Base-by-base conservation (phyloP, 2,888 invertebrate genomes). In the Gisinianus flammeolus region DNA sequence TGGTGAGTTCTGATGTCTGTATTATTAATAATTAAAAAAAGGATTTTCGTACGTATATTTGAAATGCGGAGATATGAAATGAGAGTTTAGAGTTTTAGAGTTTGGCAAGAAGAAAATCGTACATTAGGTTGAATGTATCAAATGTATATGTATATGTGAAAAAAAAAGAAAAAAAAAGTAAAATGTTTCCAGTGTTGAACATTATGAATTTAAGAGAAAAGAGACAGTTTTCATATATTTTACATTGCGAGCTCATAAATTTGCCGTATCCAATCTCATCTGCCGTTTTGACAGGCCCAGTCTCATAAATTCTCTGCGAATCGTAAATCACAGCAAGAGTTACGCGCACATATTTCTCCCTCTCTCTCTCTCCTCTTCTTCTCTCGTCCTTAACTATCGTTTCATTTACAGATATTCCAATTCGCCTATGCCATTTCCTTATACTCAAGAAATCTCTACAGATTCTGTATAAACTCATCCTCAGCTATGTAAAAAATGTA, bases 331-430 rank as follows among this genome's bases (percentile, higher is more conserved):
- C 58, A 24, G 35, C 26, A 62, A 24, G 54, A 72, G 62, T 28
- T 72, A 54, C 62, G 58, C 33, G 30, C 58, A 68, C 68, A 68
- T 52, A 70, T 73, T 75, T 80, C 78, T 58, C 80, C 68, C 78
- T 80, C 80, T n/a, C n/a, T n/a, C n/a, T n/a, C n/a, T n/a, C n/a
- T n/a, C n/a, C n/a, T n/a, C n/a, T n/a, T n/a, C n/a, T n/a, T n/a
- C n/a, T n/a, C n/a, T n/a, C n/a, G n/a, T n/a, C n/a, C n/a, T n/a
- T n/a, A n/a, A n/a, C n/a, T n/a, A n/a, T n/a, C n/a, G n/a, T n/a
- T n/a, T n/a, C n/a, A n/a, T n/a, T n/a, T n/a, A n/a, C n/a, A n/a
- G n/a, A n/a, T n/a, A n/a, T n/a, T n/a, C n/a, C n/a, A n/a, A n/a
- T n/a, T n/a, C n/a, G n/a, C n/a, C n/a, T n/a, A n/a, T n/a, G n/a